phyloP scores from a whole-genome alignment of 2,888 invertebrate species.

The Drosophila nr. perissopoda region DNA sequence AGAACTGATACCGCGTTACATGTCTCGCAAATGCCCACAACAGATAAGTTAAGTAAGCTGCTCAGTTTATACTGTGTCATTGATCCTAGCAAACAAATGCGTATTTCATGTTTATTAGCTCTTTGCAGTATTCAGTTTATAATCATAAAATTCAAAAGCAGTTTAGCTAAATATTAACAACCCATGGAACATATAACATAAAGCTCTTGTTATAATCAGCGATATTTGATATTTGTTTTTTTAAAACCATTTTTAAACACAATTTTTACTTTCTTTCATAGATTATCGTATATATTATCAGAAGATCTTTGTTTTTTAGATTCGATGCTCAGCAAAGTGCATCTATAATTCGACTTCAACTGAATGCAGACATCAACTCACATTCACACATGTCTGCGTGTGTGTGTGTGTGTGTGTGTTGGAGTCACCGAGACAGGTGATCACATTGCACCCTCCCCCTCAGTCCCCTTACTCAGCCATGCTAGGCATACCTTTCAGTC shows the following conservation, averaged over 20 bases:
- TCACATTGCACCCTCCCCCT: slow-evolving; percentile 36
- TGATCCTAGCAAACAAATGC: slow-evolving; percentile 8
- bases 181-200: background rate
- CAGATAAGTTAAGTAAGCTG: slow-evolving; percentile 25
- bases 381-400: background rate
- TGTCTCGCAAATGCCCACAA: slow-evolving; percentile 50
- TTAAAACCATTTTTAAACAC: background rate
- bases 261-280: background rate
- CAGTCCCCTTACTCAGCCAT: slow-evolving; percentile 10
- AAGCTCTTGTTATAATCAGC: background rate
- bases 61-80: slow-evolving; percentile 9
- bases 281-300: background rate
- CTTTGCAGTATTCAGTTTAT: background rate
- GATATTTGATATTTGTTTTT: background rate
- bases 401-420: slow-evolving; percentile 30
- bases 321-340: slow-evolving; percentile 27
- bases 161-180: background rate
- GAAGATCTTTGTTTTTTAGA: background rate
- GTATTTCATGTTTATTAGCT: background rate
- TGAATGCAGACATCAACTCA: background rate
- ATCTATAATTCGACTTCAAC: slow-evolving; percentile 22
- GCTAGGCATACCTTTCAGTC: slow-evolving; percentile 62
- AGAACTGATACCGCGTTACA: slow-evolving; percentile 41
- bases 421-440: slow-evolving; percentile 62
- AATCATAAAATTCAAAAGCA: background rate